Conservation (phyloP, 2,888 invertebrate genomes). For the Griposia aprilina region DNA sequence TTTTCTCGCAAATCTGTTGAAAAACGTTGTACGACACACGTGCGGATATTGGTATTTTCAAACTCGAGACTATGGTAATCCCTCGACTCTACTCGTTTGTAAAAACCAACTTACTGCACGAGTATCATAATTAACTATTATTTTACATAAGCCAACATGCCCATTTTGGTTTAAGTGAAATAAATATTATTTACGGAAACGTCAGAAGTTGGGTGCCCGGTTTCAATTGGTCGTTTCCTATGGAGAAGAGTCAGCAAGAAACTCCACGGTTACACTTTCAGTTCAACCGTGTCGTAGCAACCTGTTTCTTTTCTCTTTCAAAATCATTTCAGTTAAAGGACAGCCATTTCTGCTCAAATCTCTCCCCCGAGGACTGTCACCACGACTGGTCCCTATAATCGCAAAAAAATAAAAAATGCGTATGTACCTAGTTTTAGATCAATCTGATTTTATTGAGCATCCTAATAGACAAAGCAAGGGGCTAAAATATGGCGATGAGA, state of each 20-base stretch:
- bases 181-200: too few relatives aligned
- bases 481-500: too few relatives aligned
- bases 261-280: not conserved
- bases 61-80: too few relatives aligned
- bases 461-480: not conserved
- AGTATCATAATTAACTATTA: too few relatives aligned
- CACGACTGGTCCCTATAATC: not conserved
- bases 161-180: too few relatives aligned
- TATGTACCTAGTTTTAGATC: not conserved
- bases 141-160: too few relatives aligned
- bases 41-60: too few relatives aligned
- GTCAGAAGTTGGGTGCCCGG: too few relatives aligned
- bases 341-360: not conserved
- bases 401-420: not conserved
- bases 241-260: not conserved
- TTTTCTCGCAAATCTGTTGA: too few relatives aligned
- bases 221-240: not conserved
- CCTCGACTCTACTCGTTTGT: too few relatives aligned
- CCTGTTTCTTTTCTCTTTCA: not conserved
- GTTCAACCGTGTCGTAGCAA: not conserved
- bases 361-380: not conserved
- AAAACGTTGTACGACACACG: too few relatives aligned
- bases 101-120: too few relatives aligned
- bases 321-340: not conserved
- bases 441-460: not conserved